Evolutionary conservation across 2,888 invertebrate species (phyloP).

Genomic region (Eugnorisma glareosa): DNA sequence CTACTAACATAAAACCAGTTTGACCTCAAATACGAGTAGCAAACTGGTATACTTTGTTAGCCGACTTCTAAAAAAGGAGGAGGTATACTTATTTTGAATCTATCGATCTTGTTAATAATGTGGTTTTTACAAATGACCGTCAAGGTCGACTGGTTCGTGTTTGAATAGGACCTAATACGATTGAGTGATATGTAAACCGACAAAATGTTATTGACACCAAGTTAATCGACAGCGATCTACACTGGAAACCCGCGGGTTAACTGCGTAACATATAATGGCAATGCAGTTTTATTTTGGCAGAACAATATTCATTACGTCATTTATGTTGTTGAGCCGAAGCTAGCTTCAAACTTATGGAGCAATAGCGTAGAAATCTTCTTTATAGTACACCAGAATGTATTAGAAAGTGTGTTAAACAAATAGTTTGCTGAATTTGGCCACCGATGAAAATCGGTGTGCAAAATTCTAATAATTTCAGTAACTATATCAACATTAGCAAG

Average conservation of each 20-base stretch:
- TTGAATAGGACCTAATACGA: slow-evolving; percentile 44
- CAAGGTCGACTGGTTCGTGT: slow-evolving; percentile 50
- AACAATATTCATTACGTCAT: not conserved
- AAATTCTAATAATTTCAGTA: not conserved
- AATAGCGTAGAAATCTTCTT: not conserved
- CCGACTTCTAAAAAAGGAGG: no score
- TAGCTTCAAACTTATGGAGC: not conserved
- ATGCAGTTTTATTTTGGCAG: not conserved
- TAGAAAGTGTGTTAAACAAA: not conserved
- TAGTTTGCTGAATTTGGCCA: not conserved
- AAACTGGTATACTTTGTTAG: slow-evolving; percentile 40
- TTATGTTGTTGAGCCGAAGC: not conserved
- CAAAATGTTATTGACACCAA: slow-evolving; percentile 37
- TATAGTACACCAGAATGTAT: not conserved
- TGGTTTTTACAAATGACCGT: slow-evolving; percentile 31
- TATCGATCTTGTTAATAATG: slow-evolving; percentile 42
- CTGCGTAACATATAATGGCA: not conserved
- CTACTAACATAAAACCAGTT: slow-evolving; percentile 9
- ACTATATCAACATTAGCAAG: not conserved
- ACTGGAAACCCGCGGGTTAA: not conserved
- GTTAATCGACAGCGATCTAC: not conserved
- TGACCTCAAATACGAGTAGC: slow-evolving; percentile 48
- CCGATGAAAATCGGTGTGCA: not conserved
- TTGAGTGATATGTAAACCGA: slow-evolving; percentile 7
- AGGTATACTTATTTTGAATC: slow-evolving; percentile 22